Evolutionary conservation across 2,888 invertebrate species (phyloP), one percentile per base, ranked within the genome.

Genomic region (Heteromyza rotundicornis): DNA sequence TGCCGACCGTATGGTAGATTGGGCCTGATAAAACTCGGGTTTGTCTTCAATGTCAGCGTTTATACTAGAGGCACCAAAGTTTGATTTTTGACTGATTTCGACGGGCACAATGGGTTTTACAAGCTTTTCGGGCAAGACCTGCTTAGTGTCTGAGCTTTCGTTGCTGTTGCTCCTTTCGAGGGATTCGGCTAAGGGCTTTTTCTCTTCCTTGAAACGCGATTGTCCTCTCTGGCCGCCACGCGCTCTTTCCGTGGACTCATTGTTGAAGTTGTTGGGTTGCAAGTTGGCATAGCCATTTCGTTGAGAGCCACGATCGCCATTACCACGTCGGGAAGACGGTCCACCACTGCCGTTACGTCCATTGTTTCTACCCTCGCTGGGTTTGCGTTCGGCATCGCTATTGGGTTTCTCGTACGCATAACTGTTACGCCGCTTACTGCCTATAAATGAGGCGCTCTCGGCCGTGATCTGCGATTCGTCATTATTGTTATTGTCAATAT

Each of bases 361-460:
- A 22, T 27, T 53, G 5, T 24, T 58, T 32, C 57, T 57, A 7
- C 27, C 32, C 3, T 16, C 40, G 2, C 23, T 49, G 12, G 69
- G 57, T 36, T 74, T 70, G 14, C 64, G 50, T 14, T 64, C 65
- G 2, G 66, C 5, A 2, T 75, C 75, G 3, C 63, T 35, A 19
- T 64, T 64, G 0, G 63, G 36, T 40, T 68, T 68, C 3, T 70
- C 71, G 27, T 64, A 62, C 7, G 51, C 57, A 47, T 70, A 70
- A 36, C 63, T 67, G 27, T 73, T 74, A 2, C 64, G 66, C 44
- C 69, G 53, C 14, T 71, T 67, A 50, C 66, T 69, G 49, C 66
- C 74, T 2, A 82, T 88, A 75, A 93, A 92, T 0, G 92, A 91
- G 0, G 91, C 90, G 7, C 90, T 89, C 81, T 93, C 93, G 8